Conservation (phyloP, 2,797 vertebrate genomes). For the Helicolenus hilgendorfi region DNA sequence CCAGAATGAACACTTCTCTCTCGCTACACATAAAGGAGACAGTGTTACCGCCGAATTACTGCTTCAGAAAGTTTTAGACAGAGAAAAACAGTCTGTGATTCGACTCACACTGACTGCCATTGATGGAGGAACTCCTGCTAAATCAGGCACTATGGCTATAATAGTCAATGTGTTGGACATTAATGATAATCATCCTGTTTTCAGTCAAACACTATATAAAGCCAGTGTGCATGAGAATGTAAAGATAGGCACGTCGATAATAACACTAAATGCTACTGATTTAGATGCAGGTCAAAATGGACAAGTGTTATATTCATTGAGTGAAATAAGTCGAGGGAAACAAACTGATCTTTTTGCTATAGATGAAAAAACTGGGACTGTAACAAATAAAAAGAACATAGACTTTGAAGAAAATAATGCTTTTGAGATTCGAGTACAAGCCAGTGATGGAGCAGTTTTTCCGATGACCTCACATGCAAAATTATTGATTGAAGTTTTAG, state of each 20-base stretch:
- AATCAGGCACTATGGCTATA: constrained; percentile 66
- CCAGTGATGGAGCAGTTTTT: constrained; percentile 77
- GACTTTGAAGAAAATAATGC: constrained; percentile 74
- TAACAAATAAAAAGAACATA: constrained; percentile 79
- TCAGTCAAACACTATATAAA: constrained; percentile 73
- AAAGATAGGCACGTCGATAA: constrained; percentile 68
- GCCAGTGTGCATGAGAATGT: constrained; percentile 87
- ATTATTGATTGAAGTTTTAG: constrained; percentile 83
- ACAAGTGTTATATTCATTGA: constrained; percentile 86
- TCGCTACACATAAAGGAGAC: constrained; percentile 72
- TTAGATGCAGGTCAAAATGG: constrained; percentile 81
- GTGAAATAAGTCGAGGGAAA: constrained; percentile 22
- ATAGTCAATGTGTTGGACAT: constrained; percentile 60
- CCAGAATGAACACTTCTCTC: constrained; percentile 89
- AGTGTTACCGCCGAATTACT: constrained; percentile 59
- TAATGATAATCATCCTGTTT: constrained; percentile 80
- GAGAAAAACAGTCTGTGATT: constrained; percentile 74
- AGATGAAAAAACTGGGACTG: constrained; percentile 86
- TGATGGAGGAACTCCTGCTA: constrained; percentile 80
- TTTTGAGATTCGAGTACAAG: constrained; percentile 79
- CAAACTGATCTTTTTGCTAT: constrained; percentile 84
- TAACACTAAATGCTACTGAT: constrained; percentile 77
- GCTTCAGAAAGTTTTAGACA: constrained; percentile 79
- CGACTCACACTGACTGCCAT: constrained; percentile 74
- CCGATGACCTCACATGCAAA: constrained; percentile 79